These are phyloP conservation scores for Malaclemys terrapin DNA, from an alignment of 2,113 vertebrate species.

Conservation along the genomic window DNA sequence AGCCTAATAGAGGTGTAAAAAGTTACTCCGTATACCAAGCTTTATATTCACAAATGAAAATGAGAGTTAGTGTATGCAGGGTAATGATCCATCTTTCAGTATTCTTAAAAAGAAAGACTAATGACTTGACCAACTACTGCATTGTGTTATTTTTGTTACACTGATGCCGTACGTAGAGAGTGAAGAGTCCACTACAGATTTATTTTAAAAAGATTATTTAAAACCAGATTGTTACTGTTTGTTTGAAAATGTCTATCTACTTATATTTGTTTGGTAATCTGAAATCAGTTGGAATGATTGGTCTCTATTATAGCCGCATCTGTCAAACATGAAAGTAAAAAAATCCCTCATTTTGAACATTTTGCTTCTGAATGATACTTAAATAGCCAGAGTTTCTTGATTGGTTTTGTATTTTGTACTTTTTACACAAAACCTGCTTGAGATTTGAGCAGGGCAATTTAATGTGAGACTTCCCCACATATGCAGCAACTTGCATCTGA, in stretches of 20 bases:
- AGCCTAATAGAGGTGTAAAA: conserved; percentile 14
- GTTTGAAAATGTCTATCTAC: background rate
- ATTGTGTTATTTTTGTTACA: background rate
- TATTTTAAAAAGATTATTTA: rapidly evolving
- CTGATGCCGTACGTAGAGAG: background rate
- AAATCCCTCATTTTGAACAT: background rate
- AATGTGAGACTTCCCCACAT: background rate
- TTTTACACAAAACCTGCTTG: conserved; percentile 6
- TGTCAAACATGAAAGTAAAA: background rate
- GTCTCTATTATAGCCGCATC: rapidly evolving
- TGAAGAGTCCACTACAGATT: rapidly evolving
- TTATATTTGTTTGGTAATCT: background rate
- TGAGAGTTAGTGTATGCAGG: background rate
- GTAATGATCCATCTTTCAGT: background rate
- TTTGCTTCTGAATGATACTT: background rate
- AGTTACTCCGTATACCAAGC: background rate
- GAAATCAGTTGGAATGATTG: background rate
- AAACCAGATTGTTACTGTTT: background rate
- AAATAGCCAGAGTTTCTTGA: background rate
- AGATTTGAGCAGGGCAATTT: conserved; percentile 20
- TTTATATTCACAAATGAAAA: rapidly evolving
- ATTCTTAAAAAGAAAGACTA: background rate
- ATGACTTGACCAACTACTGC: background rate
- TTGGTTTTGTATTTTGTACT: conserved; percentile 22
- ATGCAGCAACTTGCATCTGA: background rate